Base-by-base conservation (phyloP, 2,113 vertebrate species). In the Corydoras sp. region DNA sequence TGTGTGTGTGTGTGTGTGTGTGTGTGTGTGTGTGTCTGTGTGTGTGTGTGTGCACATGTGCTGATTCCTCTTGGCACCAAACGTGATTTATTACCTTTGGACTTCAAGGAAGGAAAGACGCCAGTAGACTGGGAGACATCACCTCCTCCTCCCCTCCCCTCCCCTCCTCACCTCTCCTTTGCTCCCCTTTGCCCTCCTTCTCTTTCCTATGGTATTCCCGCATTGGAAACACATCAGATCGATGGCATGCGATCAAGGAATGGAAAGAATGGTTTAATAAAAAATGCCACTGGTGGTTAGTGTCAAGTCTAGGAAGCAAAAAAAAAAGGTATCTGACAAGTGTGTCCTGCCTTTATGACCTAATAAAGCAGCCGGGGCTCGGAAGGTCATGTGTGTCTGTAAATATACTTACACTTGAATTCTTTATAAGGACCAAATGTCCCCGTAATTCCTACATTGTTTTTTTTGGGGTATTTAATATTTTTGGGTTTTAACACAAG, bases 191-290 rank as follows among this genome's bases (percentile, higher is more conserved):
- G 2, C 31, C 12, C 2, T 18, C 30, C 55, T 15, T 24, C 14
- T n/a, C 53, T 62, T 31, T 43, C 30, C n/a, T 48, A 11, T 1
- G 7, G 29, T 54, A 48, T 58, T 70, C 61, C 30, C 29, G 24
- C n/a, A 54, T 58, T 76, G 63, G 30, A 73, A 61, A 67, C 65
- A 77, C 69, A 80, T 85, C 79, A 79, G 72, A 77, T 75, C 18
- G 32, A 73, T 81, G 82, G 77, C 73, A 80, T 80, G 80, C 82
- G 63, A 73, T 83, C 80, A 86, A 81, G 72, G 68, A 83, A 83
- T 82, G 83, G 87, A 86, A 89, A 86, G 79, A 82, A 43, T 86
- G 78, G 85, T 83, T 88, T 84, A 73, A 85, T 73, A 67, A 77
- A 78, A 63, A 79, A 78, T 65, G 64, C 74, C 32, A 67, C 49